These are phyloP conservation scores for Gallinago jamesoni DNA, from an alignment of 2,113 vertebrate species.

Conservation along the genomic window DNA sequence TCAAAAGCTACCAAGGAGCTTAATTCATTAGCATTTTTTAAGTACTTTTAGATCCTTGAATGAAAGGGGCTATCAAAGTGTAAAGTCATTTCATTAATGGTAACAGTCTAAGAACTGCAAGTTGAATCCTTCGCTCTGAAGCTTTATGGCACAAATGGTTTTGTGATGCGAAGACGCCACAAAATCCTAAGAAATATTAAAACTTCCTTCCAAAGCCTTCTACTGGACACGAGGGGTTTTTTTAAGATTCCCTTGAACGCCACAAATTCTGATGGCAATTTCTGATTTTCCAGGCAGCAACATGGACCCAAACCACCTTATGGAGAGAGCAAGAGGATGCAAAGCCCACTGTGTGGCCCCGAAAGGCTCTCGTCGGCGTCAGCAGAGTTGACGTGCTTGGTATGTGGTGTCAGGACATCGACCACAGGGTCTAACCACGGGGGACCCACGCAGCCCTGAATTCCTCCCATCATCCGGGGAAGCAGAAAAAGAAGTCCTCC, in stretches of 20 bases:
- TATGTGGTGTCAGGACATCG: neutral
- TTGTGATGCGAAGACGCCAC: neutral
- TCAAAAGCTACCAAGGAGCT: constrained; percentile 27
- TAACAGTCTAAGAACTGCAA: neutral
- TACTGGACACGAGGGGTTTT: neutral
- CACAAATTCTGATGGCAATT: neutral
- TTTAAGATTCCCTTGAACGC: neutral
- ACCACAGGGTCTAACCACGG: neutral
- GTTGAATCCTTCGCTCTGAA: neutral
- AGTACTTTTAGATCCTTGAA: constrained; percentile 28
- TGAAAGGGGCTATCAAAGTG: constrained; percentile 26
- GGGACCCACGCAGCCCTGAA: neutral
- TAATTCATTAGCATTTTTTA: constrained; percentile 27
- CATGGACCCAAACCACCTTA: neutral
- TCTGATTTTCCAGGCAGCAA: neutral
- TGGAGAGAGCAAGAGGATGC: neutral
- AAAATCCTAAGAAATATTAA: neutral
- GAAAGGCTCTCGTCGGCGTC: accelerated
- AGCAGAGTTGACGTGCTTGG: neutral
- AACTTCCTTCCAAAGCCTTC: neutral
- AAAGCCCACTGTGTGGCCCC: accelerated
- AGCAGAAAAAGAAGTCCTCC: neutral
- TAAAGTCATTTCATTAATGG: neutral
- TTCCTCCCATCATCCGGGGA: neutral
- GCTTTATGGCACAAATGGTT: neutral